A percentile compares a stretch with the other conserved stretches of the same genome.
Evolutionary conservation across 2,888 invertebrate species (phyloP).

Genomic region (Panopea generosa): DNA sequence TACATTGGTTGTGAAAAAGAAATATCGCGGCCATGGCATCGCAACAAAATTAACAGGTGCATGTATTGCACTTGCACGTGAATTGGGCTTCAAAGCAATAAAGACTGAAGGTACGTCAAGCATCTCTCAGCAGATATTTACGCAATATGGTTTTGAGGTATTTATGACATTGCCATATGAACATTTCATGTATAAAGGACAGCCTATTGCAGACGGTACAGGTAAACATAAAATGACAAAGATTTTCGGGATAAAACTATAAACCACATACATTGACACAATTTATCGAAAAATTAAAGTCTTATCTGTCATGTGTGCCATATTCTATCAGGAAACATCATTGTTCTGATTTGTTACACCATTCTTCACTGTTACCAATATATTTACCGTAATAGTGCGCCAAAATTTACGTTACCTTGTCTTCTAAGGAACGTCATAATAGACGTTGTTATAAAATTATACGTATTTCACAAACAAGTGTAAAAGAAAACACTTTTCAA

Average conservation of each 20-base stretch:
- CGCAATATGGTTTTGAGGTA: slow-evolving; percentile 46
- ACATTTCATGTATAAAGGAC: slow-evolving; percentile 42
- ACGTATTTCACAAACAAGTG: too few relatives aligned
- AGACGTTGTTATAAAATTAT: too few relatives aligned
- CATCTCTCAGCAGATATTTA: slow-evolving; percentile 55
- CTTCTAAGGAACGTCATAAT: too few relatives aligned
- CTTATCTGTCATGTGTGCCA: too few relatives aligned
- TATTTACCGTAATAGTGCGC: too few relatives aligned
- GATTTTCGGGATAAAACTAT: slow-evolving; percentile 23
- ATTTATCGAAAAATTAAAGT: too few relatives aligned
- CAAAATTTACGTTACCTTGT: too few relatives aligned
- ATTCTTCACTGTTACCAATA: too few relatives aligned
- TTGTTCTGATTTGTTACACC: too few relatives aligned
- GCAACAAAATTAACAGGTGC: slow-evolving; percentile 45
- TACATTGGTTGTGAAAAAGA: slow-evolving; percentile 47
- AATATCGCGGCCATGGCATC: slow-evolving; percentile 50
- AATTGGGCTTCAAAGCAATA: slow-evolving; percentile 50
- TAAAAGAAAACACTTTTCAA: too few relatives aligned
- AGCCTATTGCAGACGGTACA: slow-evolving; percentile 40
- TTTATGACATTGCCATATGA: slow-evolving; percentile 46
- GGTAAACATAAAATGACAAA: slow-evolving; percentile 49
- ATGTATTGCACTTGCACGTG: slow-evolving; percentile 41
- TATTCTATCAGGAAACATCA: too few relatives aligned
- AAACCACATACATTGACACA: too few relatives aligned
- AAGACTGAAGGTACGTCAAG: slow-evolving; percentile 58